Evolutionary conservation across 2,113 vertebrate species (phyloP).

Genomic region (Propithecus coquereli): DNA sequence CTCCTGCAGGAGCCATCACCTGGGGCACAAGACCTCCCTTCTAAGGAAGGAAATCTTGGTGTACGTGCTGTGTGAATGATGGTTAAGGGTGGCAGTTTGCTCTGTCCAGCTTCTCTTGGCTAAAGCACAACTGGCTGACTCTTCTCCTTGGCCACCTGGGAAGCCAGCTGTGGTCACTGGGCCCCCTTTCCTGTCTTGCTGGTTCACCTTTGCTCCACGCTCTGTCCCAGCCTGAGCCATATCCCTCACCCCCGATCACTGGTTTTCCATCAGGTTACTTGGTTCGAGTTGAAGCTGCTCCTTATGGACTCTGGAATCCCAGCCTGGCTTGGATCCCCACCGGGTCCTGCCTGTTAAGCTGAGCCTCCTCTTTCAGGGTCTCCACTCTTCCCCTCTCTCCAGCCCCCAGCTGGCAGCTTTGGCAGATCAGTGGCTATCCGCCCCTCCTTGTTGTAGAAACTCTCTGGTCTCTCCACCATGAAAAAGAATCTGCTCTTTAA

Average conservation of each 20-base stretch:
- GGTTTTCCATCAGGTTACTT: not conserved
- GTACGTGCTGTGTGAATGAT: rapidly evolving
- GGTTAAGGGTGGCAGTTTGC: rapidly evolving
- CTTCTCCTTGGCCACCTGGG: not conserved
- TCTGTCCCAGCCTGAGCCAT: not conserved
- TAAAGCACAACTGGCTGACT: not conserved
- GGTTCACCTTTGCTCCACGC: not conserved
- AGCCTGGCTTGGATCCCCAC: not conserved
- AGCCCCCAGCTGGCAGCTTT: not conserved
- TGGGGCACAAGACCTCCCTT: not conserved
- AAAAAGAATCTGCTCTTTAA: not conserved
- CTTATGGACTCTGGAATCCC: not conserved
- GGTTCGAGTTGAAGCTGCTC: not conserved
- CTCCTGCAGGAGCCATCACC: not conserved
- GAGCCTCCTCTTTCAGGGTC: not conserved
- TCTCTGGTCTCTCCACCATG: not conserved
- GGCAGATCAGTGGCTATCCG: not conserved
- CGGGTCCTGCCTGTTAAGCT: not conserved
- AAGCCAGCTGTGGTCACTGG: not conserved
- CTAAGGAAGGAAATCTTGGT: not conserved
- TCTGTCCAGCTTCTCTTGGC: not conserved
- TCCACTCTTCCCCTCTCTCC: not conserved
- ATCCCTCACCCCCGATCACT: not conserved
- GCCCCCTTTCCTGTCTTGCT: not conserved
- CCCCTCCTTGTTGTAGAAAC: not conserved